These are phyloP conservation scores for Anthophora plumipes DNA, from an alignment of 2,888 invertebrate species.

Conservation along the genomic window DNA sequence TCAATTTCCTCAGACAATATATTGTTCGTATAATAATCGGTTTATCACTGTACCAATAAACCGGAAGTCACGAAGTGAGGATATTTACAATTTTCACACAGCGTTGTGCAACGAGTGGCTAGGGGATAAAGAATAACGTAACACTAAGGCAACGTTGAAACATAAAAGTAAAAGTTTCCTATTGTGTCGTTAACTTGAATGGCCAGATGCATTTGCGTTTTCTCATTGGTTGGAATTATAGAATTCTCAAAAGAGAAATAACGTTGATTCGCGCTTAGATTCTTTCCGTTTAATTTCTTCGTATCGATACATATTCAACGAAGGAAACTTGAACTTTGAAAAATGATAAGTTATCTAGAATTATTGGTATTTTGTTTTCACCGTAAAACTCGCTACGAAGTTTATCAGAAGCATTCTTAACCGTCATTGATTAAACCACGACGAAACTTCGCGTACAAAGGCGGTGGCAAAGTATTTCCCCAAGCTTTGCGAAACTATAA, in stretches of 20 bases:
- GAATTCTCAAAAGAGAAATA: no score
- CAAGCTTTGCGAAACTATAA: slow-evolving; percentile 15
- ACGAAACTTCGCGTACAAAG: not conserved
- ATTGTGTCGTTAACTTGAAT: not conserved
- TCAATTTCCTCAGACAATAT: no score
- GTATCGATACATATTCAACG: no score
- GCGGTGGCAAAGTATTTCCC: not conserved
- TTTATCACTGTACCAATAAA: no score
- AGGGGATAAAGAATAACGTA: not conserved
- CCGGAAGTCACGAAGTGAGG: not conserved
- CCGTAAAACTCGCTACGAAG: no score
- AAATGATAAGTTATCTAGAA: no score
- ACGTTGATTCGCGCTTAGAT: not conserved
- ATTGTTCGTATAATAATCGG: no score
- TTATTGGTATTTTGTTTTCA: no score
- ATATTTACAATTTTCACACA: not conserved
- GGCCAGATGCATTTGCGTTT: not conserved
- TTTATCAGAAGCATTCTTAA: no score
- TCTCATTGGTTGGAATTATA: not conserved
- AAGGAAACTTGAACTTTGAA: no score
- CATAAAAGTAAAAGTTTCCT: slow-evolving; percentile 12
- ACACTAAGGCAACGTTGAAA: not conserved
- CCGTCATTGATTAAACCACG: slow-evolving; percentile 1
- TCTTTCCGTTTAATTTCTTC: not conserved
- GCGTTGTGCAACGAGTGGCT: not conserved